Conservation (phyloP, 2,888 invertebrate species). For the Microplitis manilae region DNA sequence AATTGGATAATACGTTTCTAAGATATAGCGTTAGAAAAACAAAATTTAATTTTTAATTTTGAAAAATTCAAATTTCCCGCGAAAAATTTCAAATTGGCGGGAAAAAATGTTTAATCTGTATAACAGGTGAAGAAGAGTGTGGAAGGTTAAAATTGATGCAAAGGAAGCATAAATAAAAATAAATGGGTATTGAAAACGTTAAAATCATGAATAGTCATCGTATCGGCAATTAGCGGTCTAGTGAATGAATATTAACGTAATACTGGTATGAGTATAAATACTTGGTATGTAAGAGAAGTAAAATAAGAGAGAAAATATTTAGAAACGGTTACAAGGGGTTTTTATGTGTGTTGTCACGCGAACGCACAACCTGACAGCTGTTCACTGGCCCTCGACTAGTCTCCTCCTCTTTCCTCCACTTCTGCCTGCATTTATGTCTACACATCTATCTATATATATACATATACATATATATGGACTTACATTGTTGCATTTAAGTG, state of each 20-base stretch:
- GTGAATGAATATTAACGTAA: slow-evolving; percentile 67
- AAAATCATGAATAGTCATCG: slow-evolving; percentile 69
- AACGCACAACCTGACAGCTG: slow-evolving; percentile 52
- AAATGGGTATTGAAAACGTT: slow-evolving; percentile 67
- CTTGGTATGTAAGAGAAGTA: background rate
- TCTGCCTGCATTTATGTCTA: background rate
- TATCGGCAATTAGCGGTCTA: slow-evolving; percentile 67
- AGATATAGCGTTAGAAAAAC: too few species aligned
- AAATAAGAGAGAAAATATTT: background rate
- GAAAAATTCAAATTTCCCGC: too few species aligned
- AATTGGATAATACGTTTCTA: too few species aligned
- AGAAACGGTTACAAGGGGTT: slow-evolving; percentile 19
- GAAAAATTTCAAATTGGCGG: too few species aligned
- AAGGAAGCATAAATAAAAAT: too few species aligned
- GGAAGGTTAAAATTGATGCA: too few species aligned
- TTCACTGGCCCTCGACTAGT: slow-evolving; percentile 49
- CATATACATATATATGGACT: slow-evolving; percentile 2
- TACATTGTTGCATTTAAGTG: slow-evolving; percentile 23
- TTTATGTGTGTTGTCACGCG: slow-evolving; percentile 49
- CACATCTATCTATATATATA: slow-evolving; percentile 12
- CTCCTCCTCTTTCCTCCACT: slow-evolving; percentile 31
- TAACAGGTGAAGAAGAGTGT: too few species aligned
- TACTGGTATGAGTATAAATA: background rate
- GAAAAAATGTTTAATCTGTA: too few species aligned
- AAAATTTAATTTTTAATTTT: too few species aligned